phyloP scores from a whole-genome alignment of 1,140 invertebrate species.

The Lepidurus apus region DNA sequence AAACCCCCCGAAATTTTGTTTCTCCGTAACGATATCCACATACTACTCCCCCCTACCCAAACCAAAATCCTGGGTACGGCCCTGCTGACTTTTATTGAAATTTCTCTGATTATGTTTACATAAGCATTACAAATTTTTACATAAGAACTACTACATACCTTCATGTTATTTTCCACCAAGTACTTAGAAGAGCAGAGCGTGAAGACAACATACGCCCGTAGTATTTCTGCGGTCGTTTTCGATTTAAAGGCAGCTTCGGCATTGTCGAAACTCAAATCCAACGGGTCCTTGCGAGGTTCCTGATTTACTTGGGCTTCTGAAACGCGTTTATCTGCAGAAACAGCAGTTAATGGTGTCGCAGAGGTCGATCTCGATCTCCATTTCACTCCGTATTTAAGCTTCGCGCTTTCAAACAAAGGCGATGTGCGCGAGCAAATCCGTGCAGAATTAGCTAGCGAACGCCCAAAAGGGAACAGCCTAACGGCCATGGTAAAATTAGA shows the following conservation, averaged over 20 bases:
- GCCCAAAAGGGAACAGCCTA: neutral
- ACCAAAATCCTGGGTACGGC: too few relatives aligned
- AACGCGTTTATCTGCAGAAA: neutral
- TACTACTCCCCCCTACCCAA: too few relatives aligned
- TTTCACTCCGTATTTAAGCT: neutral
- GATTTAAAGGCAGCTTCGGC: constrained; percentile 55
- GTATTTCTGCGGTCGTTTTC: constrained; percentile 88
- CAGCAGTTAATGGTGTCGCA: too few relatives aligned
- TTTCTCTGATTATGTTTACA: neutral
- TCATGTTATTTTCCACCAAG: constrained; percentile 89
- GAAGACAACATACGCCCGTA: constrained; percentile 89
- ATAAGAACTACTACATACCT: constrained; percentile 72
- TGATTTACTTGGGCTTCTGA: neutral
- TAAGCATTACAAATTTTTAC: neutral
- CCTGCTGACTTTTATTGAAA: too few relatives aligned
- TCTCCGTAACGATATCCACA: too few relatives aligned
- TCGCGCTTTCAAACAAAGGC: neutral
- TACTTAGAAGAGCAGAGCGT: constrained; percentile 82
- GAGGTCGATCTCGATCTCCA: neutral
- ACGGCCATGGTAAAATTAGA: neutral
- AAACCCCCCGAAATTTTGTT: too few relatives aligned
- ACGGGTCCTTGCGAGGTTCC: constrained; percentile 53
- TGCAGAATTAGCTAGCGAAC: neutral
- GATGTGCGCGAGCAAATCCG: neutral
- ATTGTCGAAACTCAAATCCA: constrained; percentile 74